Evolutionary conservation across 2,888 invertebrate species (phyloP), one percentile per base, ranked within the genome.

Genomic region (Tethea ocularis): DNA sequence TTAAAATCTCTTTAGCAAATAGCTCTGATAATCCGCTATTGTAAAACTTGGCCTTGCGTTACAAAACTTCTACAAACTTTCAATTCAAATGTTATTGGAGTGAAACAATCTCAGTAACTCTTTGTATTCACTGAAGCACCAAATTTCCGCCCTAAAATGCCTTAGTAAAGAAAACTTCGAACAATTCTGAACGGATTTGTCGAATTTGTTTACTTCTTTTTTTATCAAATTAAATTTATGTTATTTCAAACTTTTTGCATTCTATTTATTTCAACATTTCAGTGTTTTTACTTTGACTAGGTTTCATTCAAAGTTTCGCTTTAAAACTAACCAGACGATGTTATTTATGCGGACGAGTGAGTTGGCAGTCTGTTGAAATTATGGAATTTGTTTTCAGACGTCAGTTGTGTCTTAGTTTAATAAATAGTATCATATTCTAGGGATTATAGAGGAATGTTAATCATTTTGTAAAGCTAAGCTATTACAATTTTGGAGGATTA

Each of bases 31-130:
- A 54, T 54, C 53, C 10, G 26, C 54, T 8, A 54, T 54, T 54
- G 20, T 13, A 36, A 33, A 54, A 54, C 33, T 54, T 54, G 17
- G 26, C 26, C 52, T 29, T 52, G 52, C 29, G 52, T 26, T 52
- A 26, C 29, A 24, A 56, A 69, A 67, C 64, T 64, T 61, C 22
- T 41, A 36, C 2, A 26, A 64, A 69, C 64, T 68, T 74, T 60
- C 56, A 22, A 68, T 64, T 68, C 62, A 66, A 68, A 72, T 70
- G 64, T 70, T 72, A 66, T 72, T 70, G 57, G 56, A 67, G 17
- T 66, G 52, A 66, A 70, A 72, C 68, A 69, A 68, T 74, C 62
- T 73, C 57, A 57, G 51, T 26, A 67, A 59, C 59, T 54, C 33
- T 17, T n/a, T 59, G 58, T 59, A 61, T 52, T 60, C 61, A 57